Base-by-base conservation (phyloP, 2,888 invertebrate genomes). In the Melangyna quadrimaculata region DNA sequence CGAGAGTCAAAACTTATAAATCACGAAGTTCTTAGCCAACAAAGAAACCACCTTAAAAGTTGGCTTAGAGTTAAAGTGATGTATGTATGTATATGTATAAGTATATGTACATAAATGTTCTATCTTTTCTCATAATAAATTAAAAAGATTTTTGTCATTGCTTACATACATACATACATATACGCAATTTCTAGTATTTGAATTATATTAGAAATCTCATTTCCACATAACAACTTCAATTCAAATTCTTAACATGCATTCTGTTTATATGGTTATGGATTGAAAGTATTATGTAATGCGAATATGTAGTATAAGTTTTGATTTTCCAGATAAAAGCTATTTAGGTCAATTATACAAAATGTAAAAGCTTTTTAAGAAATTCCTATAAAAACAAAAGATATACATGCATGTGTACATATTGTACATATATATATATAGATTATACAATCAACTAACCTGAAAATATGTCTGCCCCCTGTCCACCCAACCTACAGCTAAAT, bases 401-500 rank as follows among this genome's bases (percentile, higher is more conserved):
- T n/a, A n/a, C n/a, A n/a, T n/a, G n/a, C n/a, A n/a, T n/a, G n/a
- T n/a, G n/a, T n/a, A n/a, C n/a, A n/a, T n/a, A n/a, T n/a, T n/a
- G n/a, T n/a, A n/a, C 29, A 57, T n/a, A 32, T n/a, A 40, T 7
- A 37, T 37, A 14, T 14, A 14, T 14, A n/a, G 6, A 14, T 57
- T n/a, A n/a, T n/a, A n/a, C n/a, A n/a, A n/a, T n/a, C n/a, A n/a
- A 94, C 95, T 95, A 92, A 96, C 96, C 95, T 96, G 95, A 92
- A 97, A 94, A 92, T 96, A 95, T 89, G 96, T 96, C 93, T 95
- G 94, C 90, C 95, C 94, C 89, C 96, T 95, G 93, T 96, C 96
- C 88, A 98, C 96, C 97, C 98, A 98, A 81, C 96, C 97, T 90
- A 98, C 95, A 88, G 97, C 95, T 93, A 98, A 95, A 94, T 98